These are phyloP conservation scores for Pelobates fuscus DNA, from an alignment of 2,113 vertebrate species.

Conservation along the genomic window DNA sequence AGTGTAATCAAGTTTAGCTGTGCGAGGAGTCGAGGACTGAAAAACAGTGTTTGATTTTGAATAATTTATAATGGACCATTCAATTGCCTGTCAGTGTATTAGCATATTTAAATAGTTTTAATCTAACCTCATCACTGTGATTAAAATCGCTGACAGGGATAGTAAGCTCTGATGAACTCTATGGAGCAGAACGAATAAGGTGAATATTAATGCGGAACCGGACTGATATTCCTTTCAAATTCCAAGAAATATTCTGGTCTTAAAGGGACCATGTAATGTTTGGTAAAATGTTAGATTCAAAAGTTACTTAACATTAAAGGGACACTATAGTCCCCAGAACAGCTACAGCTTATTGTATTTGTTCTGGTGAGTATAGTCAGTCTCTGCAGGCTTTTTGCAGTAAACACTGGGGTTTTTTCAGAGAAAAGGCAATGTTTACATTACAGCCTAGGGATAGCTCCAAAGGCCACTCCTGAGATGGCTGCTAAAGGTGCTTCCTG, in stretches of 20 bases:
- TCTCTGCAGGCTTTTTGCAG: too few species aligned
- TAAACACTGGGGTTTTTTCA: too few species aligned
- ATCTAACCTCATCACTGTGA: conserved; percentile 58
- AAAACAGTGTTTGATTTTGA: conserved; percentile 51
- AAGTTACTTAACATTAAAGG: too few species aligned
- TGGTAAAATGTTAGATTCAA: too few species aligned
- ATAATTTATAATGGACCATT: conserved; percentile 54
- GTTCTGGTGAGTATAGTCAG: too few species aligned
- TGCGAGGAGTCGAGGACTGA: neutral
- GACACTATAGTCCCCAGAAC: too few species aligned
- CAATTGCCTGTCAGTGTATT: conserved; percentile 53
- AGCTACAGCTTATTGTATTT: too few species aligned
- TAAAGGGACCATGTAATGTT: conserved; percentile 12
- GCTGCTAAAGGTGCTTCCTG: too few species aligned
- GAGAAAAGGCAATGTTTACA: too few species aligned
- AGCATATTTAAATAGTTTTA: conserved; percentile 63
- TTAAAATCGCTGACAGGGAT: conserved; percentile 59
- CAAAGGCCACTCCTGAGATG: too few species aligned
- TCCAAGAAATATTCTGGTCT: conserved; percentile 16
- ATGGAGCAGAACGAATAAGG: conserved; percentile 14
- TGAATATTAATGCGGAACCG: conserved; percentile 18
- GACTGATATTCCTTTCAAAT: conserved; percentile 32
- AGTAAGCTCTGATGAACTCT: conserved; percentile 46
- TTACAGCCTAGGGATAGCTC: too few species aligned
- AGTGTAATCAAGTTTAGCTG: conserved; percentile 49